These are phyloP conservation scores for Drosophila mojavensis DNA, from an alignment of 1,140 invertebrate species.

Conservation along the genomic window DNA sequence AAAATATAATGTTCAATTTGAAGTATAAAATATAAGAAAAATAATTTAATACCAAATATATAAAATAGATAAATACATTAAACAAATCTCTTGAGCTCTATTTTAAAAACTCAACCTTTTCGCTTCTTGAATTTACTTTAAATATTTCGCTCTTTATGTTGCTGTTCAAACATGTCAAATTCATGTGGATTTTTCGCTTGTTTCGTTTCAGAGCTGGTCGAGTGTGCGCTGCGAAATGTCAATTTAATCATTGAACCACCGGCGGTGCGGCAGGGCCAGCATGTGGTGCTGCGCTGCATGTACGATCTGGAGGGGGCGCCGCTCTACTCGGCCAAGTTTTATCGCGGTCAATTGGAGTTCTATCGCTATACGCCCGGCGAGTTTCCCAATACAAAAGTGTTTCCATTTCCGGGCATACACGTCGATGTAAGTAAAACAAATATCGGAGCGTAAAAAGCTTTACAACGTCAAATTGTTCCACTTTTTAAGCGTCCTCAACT, in stretches of 20 bases:
- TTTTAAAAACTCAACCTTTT: too few relatives aligned
- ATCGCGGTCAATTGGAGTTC: constrained; percentile 91
- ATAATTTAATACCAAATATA: too few relatives aligned
- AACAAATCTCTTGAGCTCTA: too few relatives aligned
- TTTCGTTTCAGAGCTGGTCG: constrained; percentile 65
- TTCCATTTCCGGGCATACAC: constrained; percentile 88
- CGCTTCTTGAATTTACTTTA: too few relatives aligned
- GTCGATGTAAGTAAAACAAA: constrained; percentile 89
- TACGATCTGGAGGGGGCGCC: constrained; percentile 90
- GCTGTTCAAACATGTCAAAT: too few relatives aligned
- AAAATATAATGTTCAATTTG: too few relatives aligned
- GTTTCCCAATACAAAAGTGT: constrained; percentile 88
- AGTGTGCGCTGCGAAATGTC: constrained; percentile 84
- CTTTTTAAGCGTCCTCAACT: constrained; percentile 15
- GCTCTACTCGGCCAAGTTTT: constrained; percentile 92
- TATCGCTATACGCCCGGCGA: constrained; percentile 90
- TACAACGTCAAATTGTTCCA: constrained; percentile 2
- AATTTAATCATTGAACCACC: constrained; percentile 85
- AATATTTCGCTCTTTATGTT: too few relatives aligned
- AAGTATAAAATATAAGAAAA: too few relatives aligned
- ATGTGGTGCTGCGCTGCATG: constrained; percentile 88
- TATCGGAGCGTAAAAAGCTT: not conserved
- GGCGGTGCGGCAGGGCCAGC: constrained; percentile 87
- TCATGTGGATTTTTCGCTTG: not conserved
- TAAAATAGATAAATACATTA: too few relatives aligned